phyloP scores from a whole-genome alignment of 1,140 invertebrate species.

The Fopius arisanus region DNA sequence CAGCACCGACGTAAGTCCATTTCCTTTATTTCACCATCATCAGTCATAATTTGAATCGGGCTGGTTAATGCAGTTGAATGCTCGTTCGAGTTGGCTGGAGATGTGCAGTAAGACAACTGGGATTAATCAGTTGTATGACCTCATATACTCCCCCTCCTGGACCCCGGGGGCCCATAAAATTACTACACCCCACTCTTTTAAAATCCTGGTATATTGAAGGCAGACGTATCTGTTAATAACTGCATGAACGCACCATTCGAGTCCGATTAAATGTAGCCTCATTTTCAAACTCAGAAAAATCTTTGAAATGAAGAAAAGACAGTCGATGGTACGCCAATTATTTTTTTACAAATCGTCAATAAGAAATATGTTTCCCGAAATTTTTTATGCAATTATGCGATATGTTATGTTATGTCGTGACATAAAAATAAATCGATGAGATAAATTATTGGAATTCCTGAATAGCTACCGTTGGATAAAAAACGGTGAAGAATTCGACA shows the following conservation, averaged over 20 bases:
- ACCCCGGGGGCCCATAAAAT: conserved; percentile 54
- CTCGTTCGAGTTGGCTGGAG: neutral
- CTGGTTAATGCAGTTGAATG: neutral
- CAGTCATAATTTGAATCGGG: neutral
- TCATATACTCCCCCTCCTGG: conserved; percentile 46
- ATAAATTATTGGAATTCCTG: neutral
- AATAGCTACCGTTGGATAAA: conserved; percentile 93
- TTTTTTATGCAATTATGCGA: too few relatives aligned
- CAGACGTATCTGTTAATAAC: neutral
- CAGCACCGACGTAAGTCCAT: conserved; percentile 79
- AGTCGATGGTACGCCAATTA: too few relatives aligned
- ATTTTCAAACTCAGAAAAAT: too few relatives aligned
- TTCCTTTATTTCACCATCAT: neutral
- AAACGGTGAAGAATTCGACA: conserved; percentile 91
- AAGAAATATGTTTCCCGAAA: too few relatives aligned
- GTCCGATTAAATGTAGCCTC: neutral
- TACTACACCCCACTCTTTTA: conserved; percentile 44
- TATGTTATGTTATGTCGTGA: too few relatives aligned
- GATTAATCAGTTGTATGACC: conserved; percentile 65
- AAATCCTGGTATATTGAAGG: neutral
- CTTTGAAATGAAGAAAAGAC: too few relatives aligned
- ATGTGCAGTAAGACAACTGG: conserved; percentile 54
- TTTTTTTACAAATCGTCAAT: too few relatives aligned
- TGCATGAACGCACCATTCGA: neutral
- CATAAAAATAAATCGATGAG: too few relatives aligned